Evolutionary conservation across 2,113 vertebrate species (phyloP), one percentile per base, ranked within the genome.

Genomic region (Sapayoa aenigma): DNA sequence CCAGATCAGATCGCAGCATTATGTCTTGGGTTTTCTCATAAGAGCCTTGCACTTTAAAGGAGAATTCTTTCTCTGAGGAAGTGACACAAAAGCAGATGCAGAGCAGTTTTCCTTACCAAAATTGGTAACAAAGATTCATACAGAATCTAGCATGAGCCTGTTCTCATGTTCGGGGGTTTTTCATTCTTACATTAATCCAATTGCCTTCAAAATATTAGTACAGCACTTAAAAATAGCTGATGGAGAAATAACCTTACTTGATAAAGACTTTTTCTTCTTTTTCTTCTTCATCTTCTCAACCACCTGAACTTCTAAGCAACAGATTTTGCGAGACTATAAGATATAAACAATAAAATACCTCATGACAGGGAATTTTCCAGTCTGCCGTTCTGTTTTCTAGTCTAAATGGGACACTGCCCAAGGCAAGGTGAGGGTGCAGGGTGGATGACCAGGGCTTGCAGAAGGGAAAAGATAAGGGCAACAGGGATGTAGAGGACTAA

Each of bases 271-370:
- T 69, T 86, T 93, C 21, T 42, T 69, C 33, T 66, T 33, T 25
- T 60, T 76, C 50, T 91, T 95, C 18, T 60, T 87, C 76, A 62
- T 91, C 78, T 95, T 90, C 44, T 96, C 95, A 71, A 96, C 35
- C 59, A 97, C 91, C 12, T 96, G 93, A n/a, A 97, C 80, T 86
- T 97, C 95, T 84, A 97, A 93, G 79, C 86, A 69, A 65, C 95
- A 95, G 78, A 97, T 76, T 92, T 97, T 93, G 28, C 97, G 97
- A 85, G 97, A 94, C 97, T 98, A 52, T 71, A 92, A 87, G 35
- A 53, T 8, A 52, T 0, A 1, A 84, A 59, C 27, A 85, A 35
- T 30, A 47, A 63, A 92, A 90, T 25, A 77, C 17, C 6, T 86
- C 28, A 77, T 9, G 11, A 27, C 20, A 71, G 8, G 25, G 13